Conservation (phyloP, 2,113 vertebrate species). For the Heliornis fulica region DNA sequence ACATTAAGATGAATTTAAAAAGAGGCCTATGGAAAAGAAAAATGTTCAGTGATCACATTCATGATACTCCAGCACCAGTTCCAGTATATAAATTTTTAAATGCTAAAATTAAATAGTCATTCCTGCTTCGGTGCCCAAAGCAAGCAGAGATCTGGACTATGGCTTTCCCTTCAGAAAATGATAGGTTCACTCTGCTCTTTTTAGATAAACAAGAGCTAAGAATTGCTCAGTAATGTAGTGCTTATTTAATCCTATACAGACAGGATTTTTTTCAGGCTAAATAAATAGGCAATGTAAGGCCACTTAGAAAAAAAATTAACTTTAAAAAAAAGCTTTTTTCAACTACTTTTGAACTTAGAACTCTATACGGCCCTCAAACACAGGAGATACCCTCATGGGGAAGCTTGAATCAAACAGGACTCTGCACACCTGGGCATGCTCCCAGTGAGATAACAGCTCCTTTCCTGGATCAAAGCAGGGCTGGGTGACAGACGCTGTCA, state of each 20-base stretch:
- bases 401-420: neutral
- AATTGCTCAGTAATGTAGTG: constrained; percentile 11
- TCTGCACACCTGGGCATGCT: neutral
- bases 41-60: neutral
- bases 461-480: neutral
- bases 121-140: constrained; percentile 32
- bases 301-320: neutral
- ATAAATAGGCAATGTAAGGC: constrained; percentile 21
- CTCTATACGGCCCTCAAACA: neutral
- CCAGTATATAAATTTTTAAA: neutral
- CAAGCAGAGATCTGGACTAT: constrained; percentile 50
- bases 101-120: constrained; percentile 15
- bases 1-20: neutral
- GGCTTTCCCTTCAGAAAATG: constrained; percentile 28
- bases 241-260: constrained; percentile 40
- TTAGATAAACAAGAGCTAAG: constrained; percentile 26
- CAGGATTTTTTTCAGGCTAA: constrained; percentile 36
- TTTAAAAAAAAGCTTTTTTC: neutral
- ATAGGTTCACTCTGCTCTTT: neutral
- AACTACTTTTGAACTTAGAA: neutral
- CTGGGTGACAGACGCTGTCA: neutral
- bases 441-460: neutral
- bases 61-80: neutral
- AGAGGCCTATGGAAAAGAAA: neutral
- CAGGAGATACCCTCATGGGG: neutral